Conservation (phyloP, 2,888 invertebrate species). For the Dascillus cervinus region DNA sequence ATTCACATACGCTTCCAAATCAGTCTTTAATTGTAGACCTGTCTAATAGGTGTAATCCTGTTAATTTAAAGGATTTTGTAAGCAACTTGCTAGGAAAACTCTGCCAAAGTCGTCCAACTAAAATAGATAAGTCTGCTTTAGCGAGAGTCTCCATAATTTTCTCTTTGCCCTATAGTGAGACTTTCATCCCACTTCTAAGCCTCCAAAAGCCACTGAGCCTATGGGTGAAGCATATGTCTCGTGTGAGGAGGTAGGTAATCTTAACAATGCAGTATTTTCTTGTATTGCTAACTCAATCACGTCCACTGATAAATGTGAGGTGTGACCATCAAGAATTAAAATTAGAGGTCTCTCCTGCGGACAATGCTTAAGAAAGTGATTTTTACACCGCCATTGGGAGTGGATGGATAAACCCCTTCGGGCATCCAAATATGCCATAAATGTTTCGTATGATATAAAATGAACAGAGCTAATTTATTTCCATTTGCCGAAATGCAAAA, state of each 20-base stretch:
- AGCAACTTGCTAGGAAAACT: no score
- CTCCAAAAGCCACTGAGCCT: slow-evolving; percentile 21
- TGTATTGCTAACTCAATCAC: slow-evolving; percentile 14
- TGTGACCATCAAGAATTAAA: no score
- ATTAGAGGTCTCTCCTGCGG: slow-evolving; percentile 8
- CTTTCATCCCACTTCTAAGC: slow-evolving; percentile 14
- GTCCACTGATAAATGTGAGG: slow-evolving; percentile 16
- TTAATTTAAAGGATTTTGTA: no score
- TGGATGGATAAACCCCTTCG: slow-evolving; percentile 11
- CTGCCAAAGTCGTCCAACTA: no score
- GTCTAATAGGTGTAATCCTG: no score
- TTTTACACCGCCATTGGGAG: slow-evolving; percentile 21
- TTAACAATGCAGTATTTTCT: slow-evolving; percentile 16
- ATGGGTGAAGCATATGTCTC: slow-evolving; percentile 21
- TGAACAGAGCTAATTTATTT: no score
- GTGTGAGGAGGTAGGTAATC: slow-evolving; percentile 19
- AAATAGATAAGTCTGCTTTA: no score
- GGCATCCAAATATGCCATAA: slow-evolving; percentile 5
- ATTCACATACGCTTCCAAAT: no score
- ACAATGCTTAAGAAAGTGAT: slow-evolving; percentile 8
- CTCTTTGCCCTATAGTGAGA: slow-evolving; percentile 9
- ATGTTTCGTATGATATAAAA: no score
- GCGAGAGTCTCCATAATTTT: slow-evolving; percentile 6
- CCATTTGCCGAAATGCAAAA: no score
- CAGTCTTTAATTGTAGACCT: no score